A percentile compares a stretch with the other conserved stretches of the same genome.
Conservation (phyloP, 2,113 vertebrate species). For the Hemiprocne comata region DNA sequence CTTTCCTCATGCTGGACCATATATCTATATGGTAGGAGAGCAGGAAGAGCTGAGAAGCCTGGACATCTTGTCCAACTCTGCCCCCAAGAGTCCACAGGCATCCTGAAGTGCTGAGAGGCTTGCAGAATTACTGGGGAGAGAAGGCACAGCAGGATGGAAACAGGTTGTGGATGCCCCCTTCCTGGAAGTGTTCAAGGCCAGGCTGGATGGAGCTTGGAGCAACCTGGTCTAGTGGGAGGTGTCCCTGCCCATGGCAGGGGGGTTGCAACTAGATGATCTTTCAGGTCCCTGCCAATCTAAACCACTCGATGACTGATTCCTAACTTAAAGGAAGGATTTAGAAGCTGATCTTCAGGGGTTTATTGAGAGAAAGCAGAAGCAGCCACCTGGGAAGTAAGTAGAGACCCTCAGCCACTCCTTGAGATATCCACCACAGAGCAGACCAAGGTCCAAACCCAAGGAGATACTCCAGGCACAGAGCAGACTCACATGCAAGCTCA, state of each 20-base stretch:
- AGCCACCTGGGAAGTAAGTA: not conserved
- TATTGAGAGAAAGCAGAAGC: not conserved
- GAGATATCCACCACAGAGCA: not conserved
- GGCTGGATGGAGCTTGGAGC: too few species aligned
- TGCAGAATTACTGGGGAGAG: not conserved
- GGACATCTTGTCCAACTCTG: not conserved
- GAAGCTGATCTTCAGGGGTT: not conserved
- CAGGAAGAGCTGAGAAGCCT: not conserved
- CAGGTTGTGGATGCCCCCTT: too few species aligned
- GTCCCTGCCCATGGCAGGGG: too few species aligned
- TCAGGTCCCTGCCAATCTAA: too few species aligned
- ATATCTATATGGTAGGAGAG: not conserved
- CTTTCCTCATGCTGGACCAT: not conserved
- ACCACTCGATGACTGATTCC: not conserved
- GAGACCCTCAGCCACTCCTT: too few species aligned
- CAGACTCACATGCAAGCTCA: not conserved
- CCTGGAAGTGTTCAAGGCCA: too few species aligned
- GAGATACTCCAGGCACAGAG: not conserved
- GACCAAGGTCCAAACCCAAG: not conserved
- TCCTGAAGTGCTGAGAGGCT: fast-evolving
- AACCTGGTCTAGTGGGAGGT: too few species aligned
- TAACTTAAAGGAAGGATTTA: not conserved
- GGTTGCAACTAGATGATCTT: too few species aligned
- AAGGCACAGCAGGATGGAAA: not conserved
- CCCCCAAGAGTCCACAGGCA: too few species aligned